Conservation (phyloP, 2,113 vertebrate species). For the Echinops telfairi region DNA sequence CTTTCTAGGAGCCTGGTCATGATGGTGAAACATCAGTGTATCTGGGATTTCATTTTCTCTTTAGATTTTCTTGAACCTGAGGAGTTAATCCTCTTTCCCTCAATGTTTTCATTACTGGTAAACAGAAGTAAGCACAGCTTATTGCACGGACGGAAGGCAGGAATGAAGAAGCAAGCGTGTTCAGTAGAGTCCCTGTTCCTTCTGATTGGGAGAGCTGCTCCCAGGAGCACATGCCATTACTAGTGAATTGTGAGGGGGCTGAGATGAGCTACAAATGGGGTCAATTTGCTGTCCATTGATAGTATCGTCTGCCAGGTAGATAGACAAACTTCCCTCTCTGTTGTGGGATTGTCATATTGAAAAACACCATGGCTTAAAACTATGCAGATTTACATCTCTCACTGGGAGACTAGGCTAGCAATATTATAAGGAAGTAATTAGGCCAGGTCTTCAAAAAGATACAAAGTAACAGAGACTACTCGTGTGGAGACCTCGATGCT, state of each 20-base stretch:
- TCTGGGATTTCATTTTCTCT: background rate
- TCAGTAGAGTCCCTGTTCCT: background rate
- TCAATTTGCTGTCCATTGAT: conserved; percentile 27
- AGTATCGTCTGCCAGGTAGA: background rate
- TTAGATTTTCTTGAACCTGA: background rate
- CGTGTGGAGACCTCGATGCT: background rate
- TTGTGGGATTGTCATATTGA: conserved; percentile 34
- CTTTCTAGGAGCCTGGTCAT: background rate
- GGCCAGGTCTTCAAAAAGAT: background rate
- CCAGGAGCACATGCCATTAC: background rate
- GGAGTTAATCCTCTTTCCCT: background rate
- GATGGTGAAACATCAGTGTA: background rate
- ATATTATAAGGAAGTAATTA: background rate
- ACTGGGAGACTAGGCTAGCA: background rate
- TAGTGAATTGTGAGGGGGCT: background rate
- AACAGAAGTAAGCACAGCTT: background rate
- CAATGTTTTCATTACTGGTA: background rate
- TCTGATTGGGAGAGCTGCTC: conserved; percentile 6
- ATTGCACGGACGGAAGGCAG: background rate
- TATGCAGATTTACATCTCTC: background rate
- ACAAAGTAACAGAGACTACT: background rate
- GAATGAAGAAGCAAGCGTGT: background rate
- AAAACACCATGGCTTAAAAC: conserved; percentile 35
- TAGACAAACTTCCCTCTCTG: background rate
- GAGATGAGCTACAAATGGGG: conserved; percentile 10